A percentile compares a stretch with the other conserved stretches of the same genome.
phyloP scores from a whole-genome alignment of 1,140 invertebrate species.

The Megalopta genalis region DNA sequence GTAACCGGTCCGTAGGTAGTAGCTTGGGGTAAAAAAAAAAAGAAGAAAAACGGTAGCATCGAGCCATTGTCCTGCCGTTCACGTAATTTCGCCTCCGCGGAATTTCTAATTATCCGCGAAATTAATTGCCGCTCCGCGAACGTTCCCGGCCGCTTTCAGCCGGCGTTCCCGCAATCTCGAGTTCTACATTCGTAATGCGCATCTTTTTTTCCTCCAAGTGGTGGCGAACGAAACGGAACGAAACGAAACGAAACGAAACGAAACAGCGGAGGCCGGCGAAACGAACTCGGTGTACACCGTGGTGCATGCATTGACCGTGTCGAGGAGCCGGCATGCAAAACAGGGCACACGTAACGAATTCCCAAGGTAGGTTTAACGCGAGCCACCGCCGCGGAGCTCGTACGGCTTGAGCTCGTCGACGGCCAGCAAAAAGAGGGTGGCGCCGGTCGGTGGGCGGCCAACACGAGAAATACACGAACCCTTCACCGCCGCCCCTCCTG shows the following conservation, averaged over 20 bases:
- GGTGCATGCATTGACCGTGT: background rate
- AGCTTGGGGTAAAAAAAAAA: background rate
- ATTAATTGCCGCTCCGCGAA: slow-evolving; percentile 10
- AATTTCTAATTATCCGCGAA: slow-evolving; percentile 31
- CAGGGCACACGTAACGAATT: slow-evolving; percentile 1
- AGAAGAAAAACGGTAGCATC: background rate
- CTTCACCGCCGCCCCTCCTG: background rate
- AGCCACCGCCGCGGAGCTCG: background rate
- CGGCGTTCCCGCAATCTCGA: slow-evolving; percentile 14
- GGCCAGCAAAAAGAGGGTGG: background rate
- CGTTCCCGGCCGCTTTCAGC: background rate
- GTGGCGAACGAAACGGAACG: slow-evolving; percentile 9
- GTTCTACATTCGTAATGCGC: slow-evolving; percentile 30
- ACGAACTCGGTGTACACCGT: background rate
- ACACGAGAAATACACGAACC: no score
- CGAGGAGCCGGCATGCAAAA: slow-evolving; percentile 6
- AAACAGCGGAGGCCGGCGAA: background rate
- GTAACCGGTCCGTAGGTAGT: no score
- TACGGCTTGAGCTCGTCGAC: background rate
- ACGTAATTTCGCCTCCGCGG: background rate
- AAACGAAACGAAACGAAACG: slow-evolving; percentile 4
- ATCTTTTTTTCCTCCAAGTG: slow-evolving; percentile 25
- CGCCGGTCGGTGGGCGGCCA: background rate
- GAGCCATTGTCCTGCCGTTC: slow-evolving; percentile 12
- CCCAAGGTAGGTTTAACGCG: slow-evolving; percentile 23